Base-by-base conservation (phyloP, 2,888 invertebrate species). In the Seira ritae region DNA sequence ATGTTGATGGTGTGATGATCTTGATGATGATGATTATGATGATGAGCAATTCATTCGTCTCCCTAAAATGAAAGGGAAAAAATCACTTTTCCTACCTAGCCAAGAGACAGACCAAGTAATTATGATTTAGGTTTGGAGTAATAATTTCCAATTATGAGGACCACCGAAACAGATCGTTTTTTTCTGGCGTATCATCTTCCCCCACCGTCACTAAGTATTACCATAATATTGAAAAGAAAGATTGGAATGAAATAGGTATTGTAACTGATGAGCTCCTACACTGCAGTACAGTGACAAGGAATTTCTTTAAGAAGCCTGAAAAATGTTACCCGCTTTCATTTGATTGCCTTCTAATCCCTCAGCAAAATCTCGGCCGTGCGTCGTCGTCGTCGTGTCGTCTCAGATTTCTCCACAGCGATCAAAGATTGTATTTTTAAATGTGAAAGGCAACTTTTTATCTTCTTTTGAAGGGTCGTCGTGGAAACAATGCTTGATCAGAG, bases 161-260 rank as follows among this genome's bases (percentile, higher is more conserved):
- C 50, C 50, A 50, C 50, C 50, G 50, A 50, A 50, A 50, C 50
- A 50, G 50, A 50, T 50, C 17, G 50, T 50, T 50, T n/a, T 50
- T 50, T 15, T 3, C 50, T 2, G 17, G n/a, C n/a, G n/a, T n/a
- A 31, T 31, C 31, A 31, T 31, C 31, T 31, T 31, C 31, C 3
- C n/a, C 8, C 31, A 31, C 8, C 31, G 31, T 31, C 8, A n/a
- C 8, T 31, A 31, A 4, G 3, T 31, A 31, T 31, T 31, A 31
- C 31, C 31, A 31, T 31, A 31, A n/a, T n/a, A n/a, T 8, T 42
- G 42, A 12, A 4, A 42, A 42, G 42, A 42, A 42, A 42, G 42
- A 42, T 8, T 42, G 42, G n/a, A n/a, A n/a, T n/a, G n/a, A n/a
- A n/a, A n/a, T n/a, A n/a, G n/a, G n/a, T n/a, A n/a, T n/a, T n/a